Percentiles rank a stretch among this genome's conserved stretches.
phyloP scores from a whole-genome alignment of 2,113 vertebrate genomes.

The Sprattus sprattus region DNA sequence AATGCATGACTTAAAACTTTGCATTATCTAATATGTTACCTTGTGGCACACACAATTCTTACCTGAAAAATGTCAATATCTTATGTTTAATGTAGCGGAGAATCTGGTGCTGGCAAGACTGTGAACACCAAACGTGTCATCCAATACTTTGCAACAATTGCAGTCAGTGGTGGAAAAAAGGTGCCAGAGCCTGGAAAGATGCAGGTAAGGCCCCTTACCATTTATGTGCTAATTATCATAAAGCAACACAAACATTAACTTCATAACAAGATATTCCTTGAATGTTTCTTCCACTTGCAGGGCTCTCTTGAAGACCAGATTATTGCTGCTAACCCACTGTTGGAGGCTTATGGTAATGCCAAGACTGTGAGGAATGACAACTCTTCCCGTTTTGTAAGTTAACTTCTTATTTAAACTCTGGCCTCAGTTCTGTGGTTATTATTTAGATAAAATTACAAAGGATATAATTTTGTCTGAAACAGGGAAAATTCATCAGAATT shows the following conservation, averaged over 20 bases:
- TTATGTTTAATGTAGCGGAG: slow-evolving; percentile 31
- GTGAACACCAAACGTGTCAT: slow-evolving; percentile 52
- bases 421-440: no score
- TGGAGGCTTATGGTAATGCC: slow-evolving; percentile 61
- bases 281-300: slow-evolving; percentile 47
- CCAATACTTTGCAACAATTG: slow-evolving; percentile 48
- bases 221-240: not conserved
- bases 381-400: slow-evolving; percentile 36
- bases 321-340: slow-evolving; percentile 57
- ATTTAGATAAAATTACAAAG: no score
- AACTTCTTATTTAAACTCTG: slow-evolving; percentile 46
- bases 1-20: no score
- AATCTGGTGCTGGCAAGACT: slow-evolving; percentile 54
- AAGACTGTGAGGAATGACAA: slow-evolving; percentile 66
- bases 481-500: no score
- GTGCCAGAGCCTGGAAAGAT: not conserved
- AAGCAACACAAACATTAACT: no score
- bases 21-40: no score
- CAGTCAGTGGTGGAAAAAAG: not conserved
- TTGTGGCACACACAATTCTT: no score
- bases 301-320: slow-evolving; percentile 62
- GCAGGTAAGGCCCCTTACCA: no score
- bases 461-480: no score
- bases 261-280: slow-evolving; percentile 44
- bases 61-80: not conserved